Evolutionary conservation across 2,888 invertebrate species (phyloP), one percentile per base, ranked within the genome.

Genomic region (Aphidius colemani): DNA sequence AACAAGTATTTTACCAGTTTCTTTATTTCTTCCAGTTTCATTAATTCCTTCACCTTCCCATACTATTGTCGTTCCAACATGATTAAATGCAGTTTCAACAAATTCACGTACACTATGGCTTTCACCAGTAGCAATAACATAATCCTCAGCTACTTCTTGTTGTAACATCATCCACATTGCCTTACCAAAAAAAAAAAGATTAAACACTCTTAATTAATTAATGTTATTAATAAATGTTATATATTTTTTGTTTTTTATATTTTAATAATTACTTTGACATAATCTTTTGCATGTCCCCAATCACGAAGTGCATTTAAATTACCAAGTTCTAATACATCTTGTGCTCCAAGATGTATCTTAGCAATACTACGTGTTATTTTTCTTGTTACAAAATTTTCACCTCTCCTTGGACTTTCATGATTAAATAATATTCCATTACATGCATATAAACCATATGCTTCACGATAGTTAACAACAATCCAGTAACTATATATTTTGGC

Each of bases 141-240:
- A 98, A 84, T 99, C 99, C 59, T 97, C 94, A 0, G 99, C 93
- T 45, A 85, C 83, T 0, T 95, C 90, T 78, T 93, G 92, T 81
- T 99, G 99, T 11, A 99, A 86, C 95, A 99, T 99, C 81, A 96
- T 84, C 98, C 98, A 99, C 99, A 99, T 99, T 1, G 98, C 99
- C 92, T 95, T 78, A 18, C 13, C 1, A 18, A 18, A 1, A 39
- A 49, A 48, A 49, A 51, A 59, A 45, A 7, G 41, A 9, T 9
- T 53, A 53, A 61, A 56, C 48, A 44, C 46, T 48, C 49, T 61
- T 61, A 18, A 40, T 18, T 61, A 41, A n/a, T 44, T 58, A 13
- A 44, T 55, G 11, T 7, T 4, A 30, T 30, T 7, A 10, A 53
- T 50, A 55, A 8, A 59, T 55, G 2, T 18, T 18, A 44, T 45